These are phyloP conservation scores for Ondatra zibethicus DNA, from an alignment of 2,113 vertebrate genomes.

Conservation along the genomic window DNA sequence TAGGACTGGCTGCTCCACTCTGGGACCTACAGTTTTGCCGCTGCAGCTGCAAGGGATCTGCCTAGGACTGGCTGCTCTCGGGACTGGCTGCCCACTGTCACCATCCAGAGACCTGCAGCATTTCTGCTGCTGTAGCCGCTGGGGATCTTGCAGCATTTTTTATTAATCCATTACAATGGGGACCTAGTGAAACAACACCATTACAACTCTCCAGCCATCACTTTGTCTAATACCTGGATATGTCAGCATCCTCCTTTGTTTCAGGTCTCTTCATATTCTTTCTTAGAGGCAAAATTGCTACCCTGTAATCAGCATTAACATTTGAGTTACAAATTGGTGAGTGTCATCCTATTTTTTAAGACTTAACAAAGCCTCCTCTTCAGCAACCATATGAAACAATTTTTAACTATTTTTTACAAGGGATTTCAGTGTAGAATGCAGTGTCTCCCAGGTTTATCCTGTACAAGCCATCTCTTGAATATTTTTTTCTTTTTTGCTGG, in stretches of 20 bases:
- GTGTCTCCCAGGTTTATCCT: neutral
- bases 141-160: too few species aligned
- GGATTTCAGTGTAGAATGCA: neutral
- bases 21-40: too few species aligned
- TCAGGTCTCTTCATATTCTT: neutral
- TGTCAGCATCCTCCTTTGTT: neutral
- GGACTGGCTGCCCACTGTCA: too few species aligned
- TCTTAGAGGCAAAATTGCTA: neutral
- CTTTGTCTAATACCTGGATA: neutral
- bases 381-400: neutral
- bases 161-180: too few species aligned
- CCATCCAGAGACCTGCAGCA: too few species aligned
- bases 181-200: neutral
- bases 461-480: neutral
- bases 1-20: too few species aligned
- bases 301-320: neutral
- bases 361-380: neutral
- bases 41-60: too few species aligned
- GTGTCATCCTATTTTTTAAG: neutral
- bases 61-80: too few species aligned
- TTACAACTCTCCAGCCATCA: neutral
- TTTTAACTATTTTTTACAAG: neutral
- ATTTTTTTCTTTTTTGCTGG: too few species aligned
- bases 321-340: neutral
- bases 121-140: too few species aligned